These are phyloP conservation scores for Peromyscus eremicus DNA, from an alignment of 2,797 vertebrate genomes.

Conservation along the genomic window DNA sequence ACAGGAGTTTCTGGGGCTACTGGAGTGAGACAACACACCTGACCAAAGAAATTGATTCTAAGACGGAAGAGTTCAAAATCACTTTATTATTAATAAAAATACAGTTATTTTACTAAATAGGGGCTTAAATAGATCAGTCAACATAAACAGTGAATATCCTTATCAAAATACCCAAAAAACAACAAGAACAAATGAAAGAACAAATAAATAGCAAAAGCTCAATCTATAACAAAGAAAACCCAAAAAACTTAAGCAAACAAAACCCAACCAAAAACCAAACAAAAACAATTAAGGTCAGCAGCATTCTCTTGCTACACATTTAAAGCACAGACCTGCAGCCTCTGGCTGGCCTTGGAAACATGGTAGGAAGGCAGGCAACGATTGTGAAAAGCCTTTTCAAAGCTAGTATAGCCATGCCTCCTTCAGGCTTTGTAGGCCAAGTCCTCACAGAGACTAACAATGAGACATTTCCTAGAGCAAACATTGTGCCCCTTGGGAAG, in stretches of 20 bases:
- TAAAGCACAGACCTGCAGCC: too few relatives aligned
- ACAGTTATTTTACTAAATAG: not conserved
- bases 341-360: too few relatives aligned
- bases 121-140: not conserved
- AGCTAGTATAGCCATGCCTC: too few relatives aligned
- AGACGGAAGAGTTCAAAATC: not conserved
- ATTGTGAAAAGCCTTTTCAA: too few relatives aligned
- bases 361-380: too few relatives aligned
- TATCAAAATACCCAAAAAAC: not conserved
- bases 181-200: not conserved
- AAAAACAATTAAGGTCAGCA: not conserved
- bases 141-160: not conserved
- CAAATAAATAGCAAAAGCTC: not conserved
- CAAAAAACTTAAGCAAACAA: not conserved
- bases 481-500: too few relatives aligned
- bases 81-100: not conserved
- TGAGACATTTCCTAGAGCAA: too few relatives aligned
- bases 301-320: not conserved
- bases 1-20: not conserved
- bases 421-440: too few relatives aligned
- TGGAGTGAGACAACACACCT: not conserved
- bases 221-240: not conserved
- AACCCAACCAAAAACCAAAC: not conserved
- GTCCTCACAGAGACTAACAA: too few relatives aligned
- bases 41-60: not conserved